Percentiles rank a stretch among this genome's conserved stretches.
phyloP scores from a whole-genome alignment of 1,140 invertebrate species.

The Brachionus angularis region DNA sequence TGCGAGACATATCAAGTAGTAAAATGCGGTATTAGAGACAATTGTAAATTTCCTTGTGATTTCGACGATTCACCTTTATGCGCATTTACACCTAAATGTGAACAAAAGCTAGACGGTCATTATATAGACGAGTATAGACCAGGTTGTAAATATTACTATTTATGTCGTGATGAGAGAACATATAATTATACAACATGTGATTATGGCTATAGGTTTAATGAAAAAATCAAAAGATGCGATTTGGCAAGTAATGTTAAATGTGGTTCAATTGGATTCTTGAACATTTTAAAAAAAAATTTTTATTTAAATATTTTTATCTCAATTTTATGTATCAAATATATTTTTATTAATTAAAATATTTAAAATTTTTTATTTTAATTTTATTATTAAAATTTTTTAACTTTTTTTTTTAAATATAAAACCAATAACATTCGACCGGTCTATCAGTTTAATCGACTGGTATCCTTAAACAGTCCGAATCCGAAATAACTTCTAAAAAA shows the following conservation, averaged over 20 bases:
- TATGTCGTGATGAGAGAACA: conserved; percentile 37
- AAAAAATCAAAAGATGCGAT: conserved; percentile 21
- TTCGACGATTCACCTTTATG: conserved; percentile 42
- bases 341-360: too few relatives aligned
- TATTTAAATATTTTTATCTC: too few relatives aligned
- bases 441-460: too few relatives aligned
- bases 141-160: conserved; percentile 38
- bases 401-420: too few relatives aligned
- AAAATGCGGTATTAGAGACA: conserved; percentile 37
- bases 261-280: too few relatives aligned
- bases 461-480: too few relatives aligned
- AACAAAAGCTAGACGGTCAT: conserved; percentile 24
- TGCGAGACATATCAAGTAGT: conserved; percentile 43
- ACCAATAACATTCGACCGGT: too few relatives aligned
- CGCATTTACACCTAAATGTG: conserved; percentile 40
- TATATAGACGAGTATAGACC: conserved; percentile 41
- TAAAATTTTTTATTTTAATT: too few relatives aligned
- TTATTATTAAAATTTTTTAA: too few relatives aligned
- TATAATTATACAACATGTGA: conserved; percentile 43
- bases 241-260: conserved; percentile 32
- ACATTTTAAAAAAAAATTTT: too few relatives aligned
- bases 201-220: conserved; percentile 33
- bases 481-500: too few relatives aligned
- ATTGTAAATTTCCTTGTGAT: conserved; percentile 42
- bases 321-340: too few relatives aligned